These are phyloP conservation scores for Colius striatus DNA, from an alignment of 2,113 vertebrate genomes.

Conservation along the genomic window DNA sequence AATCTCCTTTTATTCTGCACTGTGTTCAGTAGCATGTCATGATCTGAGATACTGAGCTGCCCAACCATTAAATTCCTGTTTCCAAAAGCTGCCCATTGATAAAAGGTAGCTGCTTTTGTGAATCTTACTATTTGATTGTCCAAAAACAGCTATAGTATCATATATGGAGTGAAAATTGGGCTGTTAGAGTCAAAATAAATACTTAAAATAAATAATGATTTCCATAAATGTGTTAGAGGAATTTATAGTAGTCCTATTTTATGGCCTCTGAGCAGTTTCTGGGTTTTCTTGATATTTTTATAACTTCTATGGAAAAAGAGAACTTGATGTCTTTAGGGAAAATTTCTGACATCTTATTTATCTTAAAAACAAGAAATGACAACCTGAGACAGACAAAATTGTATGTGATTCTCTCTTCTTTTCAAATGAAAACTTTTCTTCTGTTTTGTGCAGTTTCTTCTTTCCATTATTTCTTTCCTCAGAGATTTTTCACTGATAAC, in stretches of 20 bases:
- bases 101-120: background rate
- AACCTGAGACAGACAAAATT: background rate
- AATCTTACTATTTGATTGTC: background rate
- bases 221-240: background rate
- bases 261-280: background rate
- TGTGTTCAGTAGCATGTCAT: accelerated
- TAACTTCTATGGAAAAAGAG: background rate
- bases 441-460: background rate
- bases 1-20: background rate
- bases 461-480: background rate
- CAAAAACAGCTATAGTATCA: background rate
- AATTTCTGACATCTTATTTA: background rate
- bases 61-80: background rate
- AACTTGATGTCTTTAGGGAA: background rate
- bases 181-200: background rate
- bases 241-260: background rate
- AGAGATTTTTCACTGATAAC: background rate
- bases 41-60: background rate
- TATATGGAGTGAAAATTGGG: background rate
- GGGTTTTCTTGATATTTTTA: background rate
- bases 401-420: background rate
- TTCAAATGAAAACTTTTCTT: background rate
- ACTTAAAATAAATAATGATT: background rate
- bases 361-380: background rate
- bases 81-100: background rate